A percentile compares a stretch with the other conserved stretches of the same genome.
Conservation (phyloP, 2,797 vertebrate genomes). For the Orestias chungarensis region DNA sequence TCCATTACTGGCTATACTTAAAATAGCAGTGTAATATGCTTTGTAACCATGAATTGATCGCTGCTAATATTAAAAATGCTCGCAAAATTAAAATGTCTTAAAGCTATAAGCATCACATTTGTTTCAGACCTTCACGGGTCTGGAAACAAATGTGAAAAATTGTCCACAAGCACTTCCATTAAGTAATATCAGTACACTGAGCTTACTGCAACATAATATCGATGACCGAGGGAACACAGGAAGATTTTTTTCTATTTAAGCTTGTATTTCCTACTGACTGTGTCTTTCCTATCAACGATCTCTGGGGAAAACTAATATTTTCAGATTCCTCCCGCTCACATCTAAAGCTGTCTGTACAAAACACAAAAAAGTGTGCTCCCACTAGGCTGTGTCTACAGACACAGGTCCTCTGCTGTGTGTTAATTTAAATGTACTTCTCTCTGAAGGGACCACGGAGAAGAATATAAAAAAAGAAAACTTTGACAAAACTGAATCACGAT, state of each 20-base stretch:
- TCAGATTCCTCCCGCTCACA: constrained; percentile 3
- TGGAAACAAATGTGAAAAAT: constrained; percentile 11
- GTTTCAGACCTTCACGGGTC: neutral
- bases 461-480: neutral
- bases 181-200: constrained; percentile 10
- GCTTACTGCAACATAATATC: constrained; percentile 7
- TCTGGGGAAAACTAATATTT: constrained; percentile 17
- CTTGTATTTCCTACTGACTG: constrained; percentile 7
- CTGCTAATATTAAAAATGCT: neutral
- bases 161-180: neutral
- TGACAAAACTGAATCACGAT: neutral
- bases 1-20: neutral
- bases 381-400: neutral
- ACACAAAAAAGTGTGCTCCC: neutral
- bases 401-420: constrained; percentile 2
- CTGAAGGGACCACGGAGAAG: neutral
- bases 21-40: neutral
- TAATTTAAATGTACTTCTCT: constrained; percentile 7
- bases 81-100: neutral
- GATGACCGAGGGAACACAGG: neutral
- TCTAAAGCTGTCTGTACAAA: constrained; percentile 15
- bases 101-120: neutral
- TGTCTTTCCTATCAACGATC: constrained; percentile 6
- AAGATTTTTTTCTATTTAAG: constrained; percentile 2
- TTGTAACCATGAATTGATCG: neutral